Base-by-base conservation (phyloP, 1,140 invertebrate species). In the Macrocentrus cingulum region DNA sequence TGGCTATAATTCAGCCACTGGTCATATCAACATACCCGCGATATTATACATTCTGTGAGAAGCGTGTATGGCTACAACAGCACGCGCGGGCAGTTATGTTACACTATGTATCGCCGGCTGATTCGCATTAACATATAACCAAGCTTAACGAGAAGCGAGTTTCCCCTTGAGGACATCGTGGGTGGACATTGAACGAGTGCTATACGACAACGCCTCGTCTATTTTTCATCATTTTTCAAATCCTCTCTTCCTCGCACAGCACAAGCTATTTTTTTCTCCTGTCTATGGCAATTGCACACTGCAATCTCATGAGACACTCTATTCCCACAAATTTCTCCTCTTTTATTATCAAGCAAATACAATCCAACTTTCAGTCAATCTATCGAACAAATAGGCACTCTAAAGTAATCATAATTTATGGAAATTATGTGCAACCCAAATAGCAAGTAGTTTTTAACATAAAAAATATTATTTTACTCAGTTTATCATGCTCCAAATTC, bases 51-150 rank as follows among this genome's bases (percentile, higher is more conserved):
- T 39, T 39, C 13, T 39, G 13, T 11, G 18, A 18, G 41, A 23
- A 8, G n/a, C 25, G 18, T 46, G 19, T 46, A 23, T 19, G 1
- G 16, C 25, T 4, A 22, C 11, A 42, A 50, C 9, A 48, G 22
- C 16, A 46, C 15, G 39, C 15, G 39, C 62, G 62, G 44, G 66
- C 64, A 66, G 65, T 70, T 66, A 65, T 65, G 64, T 64, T 66
- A 64, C 63, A 63, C 55, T 56, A 44, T 39, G 60, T 63, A 63
- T 59, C 50, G 16, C 56, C 46, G 62, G 56, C 57, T 58, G 63
- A 53, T 60, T 66, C 64, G 66, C 66, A 71, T 71, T 71, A 71
- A 71, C 69, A 71, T 71, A 69, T 69, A 71, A 66, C 66, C 64
- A 57, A 60, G 67, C 65, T 65, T 71, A 71, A 71, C 69, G 66